phyloP scores from a whole-genome alignment of 2,113 vertebrate species.

The Microtus oregoni region DNA sequence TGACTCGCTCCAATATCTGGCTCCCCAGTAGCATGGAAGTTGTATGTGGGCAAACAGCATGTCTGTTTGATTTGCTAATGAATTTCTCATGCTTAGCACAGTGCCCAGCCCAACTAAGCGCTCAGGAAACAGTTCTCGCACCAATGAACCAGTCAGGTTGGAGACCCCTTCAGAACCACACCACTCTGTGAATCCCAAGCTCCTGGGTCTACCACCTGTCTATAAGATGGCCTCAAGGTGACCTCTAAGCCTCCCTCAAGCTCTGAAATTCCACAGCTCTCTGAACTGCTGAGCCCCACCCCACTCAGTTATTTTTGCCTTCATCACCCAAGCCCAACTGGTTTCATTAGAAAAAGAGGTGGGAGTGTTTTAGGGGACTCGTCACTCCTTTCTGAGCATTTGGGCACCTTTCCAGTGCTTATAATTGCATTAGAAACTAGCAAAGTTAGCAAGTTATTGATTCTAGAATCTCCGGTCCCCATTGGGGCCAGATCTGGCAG shows the following conservation, averaged over 20 bases:
- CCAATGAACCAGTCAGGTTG: not conserved
- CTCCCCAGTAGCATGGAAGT: not conserved
- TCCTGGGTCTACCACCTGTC: constrained; percentile 45
- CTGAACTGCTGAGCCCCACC: constrained; percentile 23
- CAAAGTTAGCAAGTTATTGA: constrained; percentile 63
- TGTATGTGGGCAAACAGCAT: not conserved
- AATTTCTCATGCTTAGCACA: not conserved
- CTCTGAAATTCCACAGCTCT: constrained; percentile 65
- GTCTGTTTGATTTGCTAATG: not conserved
- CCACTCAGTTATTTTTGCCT: constrained; percentile 60
- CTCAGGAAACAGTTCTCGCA: not conserved
- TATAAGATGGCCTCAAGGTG: constrained; percentile 51
- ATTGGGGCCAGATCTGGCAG: not conserved
- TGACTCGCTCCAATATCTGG: not conserved
- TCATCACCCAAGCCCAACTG: constrained; percentile 26
- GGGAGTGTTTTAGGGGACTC: constrained; percentile 35
- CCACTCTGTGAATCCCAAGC: not conserved
- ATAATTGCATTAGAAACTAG: constrained; percentile 49
- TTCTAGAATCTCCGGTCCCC: constrained; percentile 53
- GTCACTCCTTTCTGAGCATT: constrained; percentile 61
- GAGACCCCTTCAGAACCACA: not conserved
- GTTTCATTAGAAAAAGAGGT: constrained; percentile 64
- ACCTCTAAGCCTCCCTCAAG: constrained; percentile 4
- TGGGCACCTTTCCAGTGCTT: constrained; percentile 64
- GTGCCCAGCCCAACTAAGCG: not conserved